Percentiles rank a stretch among this genome's conserved stretches.
phyloP scores from a whole-genome alignment of 2,797 vertebrate species.

The Graptemys geographica region DNA sequence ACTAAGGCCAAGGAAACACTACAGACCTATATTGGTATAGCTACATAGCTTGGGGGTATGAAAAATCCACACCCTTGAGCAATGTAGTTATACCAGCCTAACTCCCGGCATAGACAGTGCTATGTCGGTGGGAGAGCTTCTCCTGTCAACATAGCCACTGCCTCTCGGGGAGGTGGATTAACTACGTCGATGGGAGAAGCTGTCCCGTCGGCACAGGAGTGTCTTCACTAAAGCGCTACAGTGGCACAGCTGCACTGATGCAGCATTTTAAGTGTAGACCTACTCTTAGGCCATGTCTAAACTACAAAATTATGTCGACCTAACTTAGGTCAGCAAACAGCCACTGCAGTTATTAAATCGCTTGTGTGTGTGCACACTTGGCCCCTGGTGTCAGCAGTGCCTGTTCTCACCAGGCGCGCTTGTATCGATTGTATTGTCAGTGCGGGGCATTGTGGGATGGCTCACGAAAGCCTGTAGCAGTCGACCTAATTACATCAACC shows the following conservation, averaged over 20 bases:
- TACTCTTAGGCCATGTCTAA: not conserved
- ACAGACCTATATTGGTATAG: not conserved
- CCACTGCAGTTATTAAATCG: not conserved
- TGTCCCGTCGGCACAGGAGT: too few relatives aligned
- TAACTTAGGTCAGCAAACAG: not conserved
- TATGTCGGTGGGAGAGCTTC: not conserved
- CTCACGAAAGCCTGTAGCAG: not conserved
- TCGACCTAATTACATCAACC: not conserved
- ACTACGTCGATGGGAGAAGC: not conserved
- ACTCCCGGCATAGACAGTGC: not conserved
- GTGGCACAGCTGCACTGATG: not conserved
- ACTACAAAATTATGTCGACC: not conserved
- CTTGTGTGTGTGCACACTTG: not conserved
- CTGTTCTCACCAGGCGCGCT: not conserved
- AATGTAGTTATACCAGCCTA: not conserved
- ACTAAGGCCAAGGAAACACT: constrained; percentile 7
- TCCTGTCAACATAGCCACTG: not conserved
- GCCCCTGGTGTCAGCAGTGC: not conserved
- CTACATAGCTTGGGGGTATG: not conserved
- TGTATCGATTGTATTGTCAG: not conserved
- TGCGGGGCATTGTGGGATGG: not conserved
- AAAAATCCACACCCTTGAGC: not conserved
- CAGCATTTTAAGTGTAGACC: not conserved
- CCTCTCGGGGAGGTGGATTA: not conserved
- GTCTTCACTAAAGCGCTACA: too few relatives aligned